phyloP scores from a whole-genome alignment of 2,888 invertebrate species.

The Mythimna impura region DNA sequence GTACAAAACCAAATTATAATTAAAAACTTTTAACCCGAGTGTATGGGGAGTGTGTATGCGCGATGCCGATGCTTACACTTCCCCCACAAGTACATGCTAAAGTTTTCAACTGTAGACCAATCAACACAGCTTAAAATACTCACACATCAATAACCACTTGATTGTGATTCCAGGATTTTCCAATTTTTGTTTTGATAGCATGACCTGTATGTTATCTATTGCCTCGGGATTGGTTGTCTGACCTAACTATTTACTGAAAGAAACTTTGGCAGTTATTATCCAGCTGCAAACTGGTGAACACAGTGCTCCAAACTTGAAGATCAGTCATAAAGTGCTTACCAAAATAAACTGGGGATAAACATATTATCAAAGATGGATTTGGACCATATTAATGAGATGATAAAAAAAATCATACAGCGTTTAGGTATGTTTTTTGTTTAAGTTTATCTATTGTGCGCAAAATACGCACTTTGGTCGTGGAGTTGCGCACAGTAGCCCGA shows the following conservation, averaged over 20 bases:
- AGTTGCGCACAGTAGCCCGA: too few relatives aligned
- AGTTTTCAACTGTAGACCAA: not conserved
- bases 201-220: conserved; percentile 20
- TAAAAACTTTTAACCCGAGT: conserved; percentile 1
- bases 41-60: too few relatives aligned
- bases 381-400: not conserved
- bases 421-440: conserved; percentile 36
- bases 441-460: not conserved
- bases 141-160: conserved; percentile 1
- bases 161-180: not conserved
- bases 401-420: not conserved
- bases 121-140: not conserved
- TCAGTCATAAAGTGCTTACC: not conserved
- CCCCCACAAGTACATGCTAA: not conserved
- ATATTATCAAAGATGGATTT: conserved; percentile 1
- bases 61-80: too few relatives aligned
- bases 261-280: conserved; percentile 9
- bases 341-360: too few relatives aligned
- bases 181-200: not conserved
- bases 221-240: not conserved
- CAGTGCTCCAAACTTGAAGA: not conserved
- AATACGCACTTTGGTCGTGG: too few relatives aligned
- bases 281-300: conserved; percentile 3
- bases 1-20: not conserved
- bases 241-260: conserved; percentile 4